These are phyloP conservation scores for Eubasilissa splendida DNA, from an alignment of 2,888 invertebrate species.

Conservation along the genomic window DNA sequence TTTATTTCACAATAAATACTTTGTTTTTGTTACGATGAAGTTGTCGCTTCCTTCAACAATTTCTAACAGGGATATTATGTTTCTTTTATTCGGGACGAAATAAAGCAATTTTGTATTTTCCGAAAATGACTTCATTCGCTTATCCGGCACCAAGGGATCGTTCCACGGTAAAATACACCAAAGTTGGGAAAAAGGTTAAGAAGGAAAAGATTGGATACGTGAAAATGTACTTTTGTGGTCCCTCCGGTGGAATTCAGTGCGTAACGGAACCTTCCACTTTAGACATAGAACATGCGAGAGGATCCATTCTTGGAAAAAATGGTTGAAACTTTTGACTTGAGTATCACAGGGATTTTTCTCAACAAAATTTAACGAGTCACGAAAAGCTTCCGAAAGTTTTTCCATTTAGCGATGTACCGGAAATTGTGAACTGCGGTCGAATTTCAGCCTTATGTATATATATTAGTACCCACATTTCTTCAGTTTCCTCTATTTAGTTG, in stretches of 20 bases:
- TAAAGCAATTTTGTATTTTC: constrained; percentile 23
- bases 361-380: background rate
- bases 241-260: constrained; percentile 15
- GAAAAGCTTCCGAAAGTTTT: background rate
- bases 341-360: background rate
- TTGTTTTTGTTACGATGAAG: too few species aligned
- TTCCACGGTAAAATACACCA: constrained; percentile 20
- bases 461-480: too few species aligned
- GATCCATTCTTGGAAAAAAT: background rate
- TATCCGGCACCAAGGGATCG: constrained; percentile 26
- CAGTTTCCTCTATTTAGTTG: too few species aligned
- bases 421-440: too few species aligned
- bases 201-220: constrained; percentile 27
- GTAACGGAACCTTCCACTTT: constrained; percentile 8
- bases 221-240: constrained; percentile 27
- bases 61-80: too few species aligned
- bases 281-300: constrained; percentile 8
- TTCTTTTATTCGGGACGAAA: constrained; percentile 10
- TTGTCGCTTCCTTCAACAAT: too few species aligned
- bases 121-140: constrained; percentile 19
- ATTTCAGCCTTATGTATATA: too few species aligned
- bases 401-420: background rate
- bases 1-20: too few species aligned
- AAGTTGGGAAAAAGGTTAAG: constrained; percentile 22
- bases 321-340: constrained; percentile 1